These are phyloP conservation scores for Folsomia manolachei DNA, from an alignment of 2,888 invertebrate species.

Conservation along the genomic window DNA sequence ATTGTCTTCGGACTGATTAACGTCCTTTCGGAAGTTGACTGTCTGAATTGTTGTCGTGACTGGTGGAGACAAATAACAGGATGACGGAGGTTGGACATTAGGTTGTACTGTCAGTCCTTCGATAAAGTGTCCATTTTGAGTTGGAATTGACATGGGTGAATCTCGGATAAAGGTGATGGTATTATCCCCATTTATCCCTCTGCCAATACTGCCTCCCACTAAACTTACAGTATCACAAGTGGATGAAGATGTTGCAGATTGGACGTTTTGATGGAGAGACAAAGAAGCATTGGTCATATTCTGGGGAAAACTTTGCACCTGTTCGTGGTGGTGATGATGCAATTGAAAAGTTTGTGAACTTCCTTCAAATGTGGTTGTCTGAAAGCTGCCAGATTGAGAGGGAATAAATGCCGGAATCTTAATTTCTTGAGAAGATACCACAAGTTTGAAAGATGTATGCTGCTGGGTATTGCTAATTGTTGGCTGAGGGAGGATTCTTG, in stretches of 20 bases:
- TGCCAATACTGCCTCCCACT: too few relatives aligned
- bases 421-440: slow-evolving; percentile 21
- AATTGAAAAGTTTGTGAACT: background rate
- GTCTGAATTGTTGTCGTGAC: background rate
- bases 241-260: background rate
- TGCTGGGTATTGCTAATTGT: slow-evolving; percentile 2
- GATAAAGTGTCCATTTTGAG: background rate
- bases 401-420: slow-evolving; percentile 19
- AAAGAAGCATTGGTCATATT: background rate
- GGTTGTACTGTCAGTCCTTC: background rate
- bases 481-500: slow-evolving; percentile 9
- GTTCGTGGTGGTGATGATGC: background rate
- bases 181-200: too few relatives aligned
- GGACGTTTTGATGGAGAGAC: background rate
- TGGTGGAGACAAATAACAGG: background rate
- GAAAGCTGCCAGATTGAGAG: slow-evolving; percentile 1
- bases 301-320: background rate
- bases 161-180: slow-evolving; percentile 6
- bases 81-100: background rate
- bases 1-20: slow-evolving; percentile 34
- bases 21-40: background rate
- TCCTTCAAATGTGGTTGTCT: background rate
- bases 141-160: background rate
- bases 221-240: slow-evolving; percentile 12
- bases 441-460: slow-evolving; percentile 9